A percentile compares a stretch with the other conserved stretches of the same genome.
Conservation (phyloP, 2,797 vertebrate genomes). For the Anableps anableps region DNA sequence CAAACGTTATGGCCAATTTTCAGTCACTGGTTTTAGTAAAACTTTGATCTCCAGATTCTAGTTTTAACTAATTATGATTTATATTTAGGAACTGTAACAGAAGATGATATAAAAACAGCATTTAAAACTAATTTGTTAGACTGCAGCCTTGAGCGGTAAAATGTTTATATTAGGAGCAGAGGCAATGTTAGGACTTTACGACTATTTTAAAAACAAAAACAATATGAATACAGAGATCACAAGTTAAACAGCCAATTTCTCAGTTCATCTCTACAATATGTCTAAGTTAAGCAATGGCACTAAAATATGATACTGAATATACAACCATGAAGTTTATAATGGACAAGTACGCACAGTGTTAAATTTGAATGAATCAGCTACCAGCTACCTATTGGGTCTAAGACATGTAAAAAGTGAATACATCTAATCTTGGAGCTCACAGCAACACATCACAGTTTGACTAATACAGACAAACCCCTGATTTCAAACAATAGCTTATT, state of each 20-base stretch:
- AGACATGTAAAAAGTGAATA: conserved; percentile 48
- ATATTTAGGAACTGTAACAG: neutral
- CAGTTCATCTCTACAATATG: neutral
- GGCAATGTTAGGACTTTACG: neutral
- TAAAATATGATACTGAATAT: conserved; percentile 31
- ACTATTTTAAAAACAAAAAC: neutral
- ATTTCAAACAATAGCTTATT: conserved; percentile 46
- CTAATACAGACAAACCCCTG: conserved; percentile 53
- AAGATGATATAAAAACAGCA: neutral
- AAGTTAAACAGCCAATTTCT: neutral
- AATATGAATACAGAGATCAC: neutral
- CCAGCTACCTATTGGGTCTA: conserved; percentile 38
- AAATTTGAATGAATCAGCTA: conserved; percentile 19
- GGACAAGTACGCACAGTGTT: conserved; percentile 42
- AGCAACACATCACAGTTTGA: conserved; percentile 65
- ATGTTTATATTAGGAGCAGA: neutral
- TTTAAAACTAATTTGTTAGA: neutral
- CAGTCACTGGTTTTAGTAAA: neutral
- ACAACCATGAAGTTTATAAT: conserved; percentile 45
- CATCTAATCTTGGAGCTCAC: conserved; percentile 59
- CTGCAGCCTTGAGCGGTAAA: neutral
- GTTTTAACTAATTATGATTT: neutral
- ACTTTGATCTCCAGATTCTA: neutral
- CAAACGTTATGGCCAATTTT: neutral
- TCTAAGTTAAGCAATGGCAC: conserved; percentile 16